phyloP scores from a whole-genome alignment of 1,140 invertebrate genomes.

The Octopus sinensis region DNA sequence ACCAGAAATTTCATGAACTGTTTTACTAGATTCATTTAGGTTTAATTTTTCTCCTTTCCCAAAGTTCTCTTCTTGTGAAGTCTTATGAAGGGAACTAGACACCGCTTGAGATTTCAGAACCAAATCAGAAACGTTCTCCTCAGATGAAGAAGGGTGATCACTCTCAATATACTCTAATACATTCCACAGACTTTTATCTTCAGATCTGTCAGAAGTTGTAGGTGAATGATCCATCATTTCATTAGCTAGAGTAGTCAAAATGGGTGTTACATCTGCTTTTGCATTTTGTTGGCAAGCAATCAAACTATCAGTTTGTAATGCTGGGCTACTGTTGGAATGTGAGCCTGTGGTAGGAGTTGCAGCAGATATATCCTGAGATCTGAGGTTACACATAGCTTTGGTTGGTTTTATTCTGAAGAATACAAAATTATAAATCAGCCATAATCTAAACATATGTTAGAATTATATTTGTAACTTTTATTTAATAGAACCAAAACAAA shows the following conservation, averaged over 20 bases:
- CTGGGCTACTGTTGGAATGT: neutral
- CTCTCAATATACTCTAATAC: constrained; percentile 13
- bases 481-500: no score
- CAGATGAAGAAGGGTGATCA: neutral
- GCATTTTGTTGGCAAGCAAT: neutral
- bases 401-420: neutral
- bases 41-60: neutral
- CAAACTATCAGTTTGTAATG: neutral
- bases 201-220: constrained; percentile 1
- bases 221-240: constrained; percentile 8
- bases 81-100: neutral
- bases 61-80: no score
- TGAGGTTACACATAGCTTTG: neutral
- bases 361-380: neutral
- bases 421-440: neutral
- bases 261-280: constrained; percentile 7
- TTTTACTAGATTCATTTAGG: neutral
- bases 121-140: neutral
- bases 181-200: constrained; percentile 1
- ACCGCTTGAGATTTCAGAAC: neutral
- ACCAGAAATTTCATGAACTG: no score
- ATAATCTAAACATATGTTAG: no score
- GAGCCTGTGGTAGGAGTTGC: neutral
- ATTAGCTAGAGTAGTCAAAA: neutral
- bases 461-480: no score